phyloP scores from a whole-genome alignment of 2,113 vertebrate genomes.

The Pithys albifrons region DNA sequence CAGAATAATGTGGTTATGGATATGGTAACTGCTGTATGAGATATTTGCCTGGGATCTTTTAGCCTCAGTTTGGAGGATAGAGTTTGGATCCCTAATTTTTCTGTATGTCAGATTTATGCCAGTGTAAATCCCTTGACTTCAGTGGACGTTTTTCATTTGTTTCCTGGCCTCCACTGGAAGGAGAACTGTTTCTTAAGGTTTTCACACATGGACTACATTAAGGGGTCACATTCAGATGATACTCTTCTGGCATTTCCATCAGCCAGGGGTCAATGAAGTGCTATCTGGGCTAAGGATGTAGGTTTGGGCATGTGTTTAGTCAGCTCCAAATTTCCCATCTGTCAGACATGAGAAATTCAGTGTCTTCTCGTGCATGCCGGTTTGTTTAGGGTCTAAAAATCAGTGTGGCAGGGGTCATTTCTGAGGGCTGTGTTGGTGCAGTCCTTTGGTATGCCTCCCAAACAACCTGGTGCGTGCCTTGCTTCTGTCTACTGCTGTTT shows the following conservation, averaged over 20 bases:
- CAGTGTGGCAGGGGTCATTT: conserved; percentile 28
- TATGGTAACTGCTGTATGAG: not conserved
- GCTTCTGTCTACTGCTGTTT: not conserved
- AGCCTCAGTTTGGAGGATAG: not conserved
- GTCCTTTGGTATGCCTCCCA: conserved; percentile 1
- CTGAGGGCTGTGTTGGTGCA: not conserved
- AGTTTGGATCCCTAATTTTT: conserved; percentile 18
- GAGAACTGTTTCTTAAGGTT: conserved; percentile 28
- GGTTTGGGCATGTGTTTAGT: conserved; percentile 44
- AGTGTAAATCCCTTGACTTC: conserved; percentile 56
- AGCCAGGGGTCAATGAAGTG: conserved; percentile 56
- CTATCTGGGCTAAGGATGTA: conserved; percentile 34
- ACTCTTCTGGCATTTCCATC: conserved; percentile 65
- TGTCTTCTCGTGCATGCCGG: conserved; percentile 24
- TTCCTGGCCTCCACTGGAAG: conserved; percentile 51
- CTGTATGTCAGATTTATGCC: conserved; percentile 46
- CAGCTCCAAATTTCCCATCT: conserved; percentile 55
- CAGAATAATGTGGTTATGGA: not conserved
- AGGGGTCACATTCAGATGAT: conserved; percentile 61
- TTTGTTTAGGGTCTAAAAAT: conserved; percentile 27
- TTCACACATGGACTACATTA: conserved; percentile 69
- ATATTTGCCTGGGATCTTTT: not conserved
- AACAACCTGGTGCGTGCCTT: conserved; percentile 4
- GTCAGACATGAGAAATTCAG: conserved; percentile 59
- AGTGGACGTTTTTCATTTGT: conserved; percentile 43